phyloP scores from a whole-genome alignment of 2,113 vertebrate species.

The Cochlearius cochlearius region DNA sequence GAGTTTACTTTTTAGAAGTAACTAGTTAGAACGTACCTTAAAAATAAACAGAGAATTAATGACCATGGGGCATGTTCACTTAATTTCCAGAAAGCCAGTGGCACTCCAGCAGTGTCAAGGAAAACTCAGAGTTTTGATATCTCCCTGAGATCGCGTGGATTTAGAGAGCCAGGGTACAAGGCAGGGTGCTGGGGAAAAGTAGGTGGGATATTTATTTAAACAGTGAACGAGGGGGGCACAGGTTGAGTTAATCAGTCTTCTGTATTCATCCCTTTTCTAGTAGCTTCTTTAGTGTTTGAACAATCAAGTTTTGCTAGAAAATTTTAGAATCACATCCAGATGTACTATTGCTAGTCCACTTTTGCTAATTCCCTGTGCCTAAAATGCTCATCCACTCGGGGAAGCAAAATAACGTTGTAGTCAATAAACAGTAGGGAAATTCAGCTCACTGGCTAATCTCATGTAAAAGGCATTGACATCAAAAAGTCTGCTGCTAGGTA shows the following conservation, averaged over 20 bases:
- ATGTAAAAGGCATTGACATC: neutral
- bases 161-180: neutral
- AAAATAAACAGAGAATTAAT: neutral
- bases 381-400: neutral
- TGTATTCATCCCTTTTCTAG: neutral
- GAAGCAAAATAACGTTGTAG: neutral
- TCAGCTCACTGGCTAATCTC: neutral
- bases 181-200: neutral
- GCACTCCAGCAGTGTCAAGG: neutral
- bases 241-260: neutral
- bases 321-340: neutral
- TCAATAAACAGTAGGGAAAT: neutral
- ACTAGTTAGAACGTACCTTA: neutral
- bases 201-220: neutral
- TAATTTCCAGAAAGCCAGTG: neutral
- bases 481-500: neutral
- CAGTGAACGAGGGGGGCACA: neutral
- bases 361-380: neutral
- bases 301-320: neutral
- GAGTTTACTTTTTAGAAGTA: neutral
- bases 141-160: neutral
- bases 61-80: fast-evolving
- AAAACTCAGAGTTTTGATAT: neutral
- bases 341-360: neutral
- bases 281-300: neutral